Conservation (phyloP, 2,888 invertebrate genomes). For the Eilema caniola region DNA sequence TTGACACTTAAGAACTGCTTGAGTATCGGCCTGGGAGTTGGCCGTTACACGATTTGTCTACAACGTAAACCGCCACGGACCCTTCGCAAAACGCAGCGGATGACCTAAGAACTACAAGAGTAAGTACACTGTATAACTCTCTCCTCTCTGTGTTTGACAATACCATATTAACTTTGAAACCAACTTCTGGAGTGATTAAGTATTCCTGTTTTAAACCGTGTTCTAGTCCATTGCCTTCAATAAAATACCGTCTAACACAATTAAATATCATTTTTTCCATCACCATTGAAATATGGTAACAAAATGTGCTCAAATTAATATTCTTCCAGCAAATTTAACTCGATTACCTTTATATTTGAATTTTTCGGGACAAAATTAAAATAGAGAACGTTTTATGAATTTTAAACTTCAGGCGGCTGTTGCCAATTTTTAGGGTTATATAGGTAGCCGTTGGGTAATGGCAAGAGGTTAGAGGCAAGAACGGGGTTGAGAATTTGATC, state of each 20-base stretch:
- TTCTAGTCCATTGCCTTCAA: background rate
- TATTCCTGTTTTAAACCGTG: background rate
- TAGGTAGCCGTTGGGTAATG: background rate
- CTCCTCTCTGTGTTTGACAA: too few relatives aligned
- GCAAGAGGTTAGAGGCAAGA: constrained; percentile 20
- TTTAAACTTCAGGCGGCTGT: constrained; percentile 32
- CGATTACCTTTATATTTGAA: constrained; percentile 35
- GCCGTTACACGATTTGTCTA: too few relatives aligned
- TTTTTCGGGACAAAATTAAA: constrained; percentile 41
- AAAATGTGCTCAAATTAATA: constrained; percentile 40
- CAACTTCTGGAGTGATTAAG: background rate
- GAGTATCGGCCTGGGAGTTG: too few relatives aligned
- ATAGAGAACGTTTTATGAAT: constrained; percentile 44
- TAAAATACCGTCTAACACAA: background rate
- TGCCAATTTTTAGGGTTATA: background rate
- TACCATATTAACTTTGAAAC: too few relatives aligned
- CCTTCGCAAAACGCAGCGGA: too few relatives aligned
- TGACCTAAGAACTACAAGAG: too few relatives aligned
- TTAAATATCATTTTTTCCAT: background rate
- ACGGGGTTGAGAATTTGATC: background rate
- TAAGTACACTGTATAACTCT: too few relatives aligned
- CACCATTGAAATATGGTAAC: constrained; percentile 28
- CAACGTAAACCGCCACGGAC: too few relatives aligned
- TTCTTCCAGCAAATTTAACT: constrained; percentile 38
- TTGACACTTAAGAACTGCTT: too few relatives aligned